Conservation (phyloP, 2,797 vertebrate genomes). For the Eulemur coronatus region DNA sequence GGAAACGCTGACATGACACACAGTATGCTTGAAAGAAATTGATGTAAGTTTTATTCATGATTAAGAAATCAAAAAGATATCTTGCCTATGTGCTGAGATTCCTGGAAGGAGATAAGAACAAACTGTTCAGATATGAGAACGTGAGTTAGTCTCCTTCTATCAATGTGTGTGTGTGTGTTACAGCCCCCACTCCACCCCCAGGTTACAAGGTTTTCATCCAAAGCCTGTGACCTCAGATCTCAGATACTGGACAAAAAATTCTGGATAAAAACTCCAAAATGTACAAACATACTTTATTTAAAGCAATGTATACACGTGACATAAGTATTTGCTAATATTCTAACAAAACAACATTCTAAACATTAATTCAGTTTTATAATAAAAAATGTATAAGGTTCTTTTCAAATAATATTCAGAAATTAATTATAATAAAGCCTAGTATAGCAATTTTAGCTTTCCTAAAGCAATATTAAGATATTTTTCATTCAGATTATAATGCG, state of each 20-base stretch:
- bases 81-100: neutral
- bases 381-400: neutral
- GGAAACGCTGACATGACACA: constrained; percentile 6
- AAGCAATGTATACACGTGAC: neutral
- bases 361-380: neutral
- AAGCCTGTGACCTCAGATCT: constrained; percentile 41
- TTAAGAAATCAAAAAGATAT: neutral
- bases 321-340: neutral
- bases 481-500: neutral
- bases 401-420: neutral
- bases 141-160: neutral
- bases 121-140: neutral
- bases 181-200: neutral
- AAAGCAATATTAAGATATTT: neutral
- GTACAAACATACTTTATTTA: constrained; percentile 46
- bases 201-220: neutral
- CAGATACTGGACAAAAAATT: constrained; percentile 40
- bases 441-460: neutral
- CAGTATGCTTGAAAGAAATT: constrained; percentile 24
- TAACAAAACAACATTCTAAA: neutral
- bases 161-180: neutral
- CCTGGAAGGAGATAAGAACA: neutral
- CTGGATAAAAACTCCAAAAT: neutral
- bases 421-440: neutral
- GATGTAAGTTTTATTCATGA: neutral